A percentile compares a stretch with the other conserved stretches of the same genome.
Evolutionary conservation across 2,888 invertebrate species (phyloP).

Genomic region (Spodoptera littoralis): DNA sequence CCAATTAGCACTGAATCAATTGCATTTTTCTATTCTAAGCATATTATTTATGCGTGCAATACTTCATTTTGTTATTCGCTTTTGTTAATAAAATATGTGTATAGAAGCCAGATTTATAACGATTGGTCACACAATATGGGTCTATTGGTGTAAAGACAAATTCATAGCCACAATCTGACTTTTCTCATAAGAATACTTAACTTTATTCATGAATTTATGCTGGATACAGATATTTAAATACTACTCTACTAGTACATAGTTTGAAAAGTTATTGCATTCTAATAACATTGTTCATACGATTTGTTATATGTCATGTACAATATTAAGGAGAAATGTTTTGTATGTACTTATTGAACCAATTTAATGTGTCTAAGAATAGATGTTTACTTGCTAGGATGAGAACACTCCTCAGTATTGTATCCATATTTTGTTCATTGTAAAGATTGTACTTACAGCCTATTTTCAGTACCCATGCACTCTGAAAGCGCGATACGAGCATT

Average conservation of each 20-base stretch:
- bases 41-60: too few species aligned
- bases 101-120: too few species aligned
- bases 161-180: too few species aligned
- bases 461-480: conserved; percentile 5
- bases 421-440: conserved; percentile 8
- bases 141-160: too few species aligned
- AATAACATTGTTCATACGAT: conserved; percentile 16
- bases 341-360: conserved; percentile 24
- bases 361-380: conserved; percentile 9
- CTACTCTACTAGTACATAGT: background rate
- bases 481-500: background rate
- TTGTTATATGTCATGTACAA: conserved; percentile 13
- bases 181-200: too few species aligned
- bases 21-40: too few species aligned
- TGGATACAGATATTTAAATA: too few species aligned
- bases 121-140: too few species aligned
- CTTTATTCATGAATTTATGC: too few species aligned
- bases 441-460: conserved; percentile 1
- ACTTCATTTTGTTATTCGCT: too few species aligned
- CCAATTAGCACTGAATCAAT: too few species aligned
- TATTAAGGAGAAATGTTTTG: conserved; percentile 3
- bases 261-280: conserved; percentile 19
- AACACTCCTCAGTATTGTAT: conserved; percentile 17
- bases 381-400: conserved; percentile 10
- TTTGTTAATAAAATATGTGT: too few species aligned